Evolutionary conservation across 2,113 vertebrate species (phyloP).

Genomic region (Forbesichthys papilliferus): DNA sequence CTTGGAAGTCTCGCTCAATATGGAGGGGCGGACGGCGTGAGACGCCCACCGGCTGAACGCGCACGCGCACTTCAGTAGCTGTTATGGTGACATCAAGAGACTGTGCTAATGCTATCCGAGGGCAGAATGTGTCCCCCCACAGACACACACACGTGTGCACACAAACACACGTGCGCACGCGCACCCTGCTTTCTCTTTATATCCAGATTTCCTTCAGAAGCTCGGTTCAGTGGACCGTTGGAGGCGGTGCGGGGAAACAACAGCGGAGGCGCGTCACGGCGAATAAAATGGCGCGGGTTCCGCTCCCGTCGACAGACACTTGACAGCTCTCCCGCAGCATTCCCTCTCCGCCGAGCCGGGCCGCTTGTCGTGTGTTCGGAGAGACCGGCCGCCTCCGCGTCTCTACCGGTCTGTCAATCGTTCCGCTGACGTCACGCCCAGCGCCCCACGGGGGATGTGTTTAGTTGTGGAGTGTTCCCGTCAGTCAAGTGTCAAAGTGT

Average conservation of each 20-base stretch:
- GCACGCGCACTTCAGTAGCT: conserved; percentile 18
- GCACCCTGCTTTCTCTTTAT: not conserved
- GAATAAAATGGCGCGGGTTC: not conserved
- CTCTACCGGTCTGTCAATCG: conserved; percentile 45
- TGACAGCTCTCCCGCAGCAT: conserved; percentile 15
- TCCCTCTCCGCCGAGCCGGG: conserved; percentile 17
- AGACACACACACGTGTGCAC: no score
- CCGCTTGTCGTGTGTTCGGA: conserved; percentile 26
- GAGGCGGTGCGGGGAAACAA: conserved; percentile 7
- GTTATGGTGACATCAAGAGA: conserved; percentile 60
- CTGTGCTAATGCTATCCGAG: conserved; percentile 58
- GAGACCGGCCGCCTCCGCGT: conserved; percentile 20
- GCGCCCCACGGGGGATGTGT: conserved; percentile 27
- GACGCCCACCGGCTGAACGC: not conserved
- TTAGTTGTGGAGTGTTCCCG: conserved; percentile 30
- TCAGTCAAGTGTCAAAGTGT: conserved; percentile 52
- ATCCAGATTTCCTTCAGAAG: not conserved
- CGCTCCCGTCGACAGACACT: conserved; percentile 27
- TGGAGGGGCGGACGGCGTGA: conserved; percentile 39
- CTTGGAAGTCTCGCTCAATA: conserved; percentile 48
- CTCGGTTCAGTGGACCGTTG: not conserved
- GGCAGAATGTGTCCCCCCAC: conserved; percentile 37
- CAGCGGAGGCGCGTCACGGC: not conserved
- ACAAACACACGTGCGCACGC: no score
- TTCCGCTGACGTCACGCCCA: conserved; percentile 17